Conservation (phyloP, 2,113 vertebrate species). For the Rynchops niger region DNA sequence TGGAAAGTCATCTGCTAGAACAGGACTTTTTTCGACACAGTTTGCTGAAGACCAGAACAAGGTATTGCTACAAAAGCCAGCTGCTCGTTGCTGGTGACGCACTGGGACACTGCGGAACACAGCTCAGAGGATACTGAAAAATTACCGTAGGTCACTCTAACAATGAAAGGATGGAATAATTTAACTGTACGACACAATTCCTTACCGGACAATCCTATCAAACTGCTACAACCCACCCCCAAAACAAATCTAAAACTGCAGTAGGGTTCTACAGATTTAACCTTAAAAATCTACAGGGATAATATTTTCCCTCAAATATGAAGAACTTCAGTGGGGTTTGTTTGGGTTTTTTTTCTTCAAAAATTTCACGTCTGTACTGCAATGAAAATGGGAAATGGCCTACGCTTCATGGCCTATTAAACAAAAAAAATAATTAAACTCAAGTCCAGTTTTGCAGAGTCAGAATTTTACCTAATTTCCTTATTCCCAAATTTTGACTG, state of each 20-base stretch:
- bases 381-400: background rate
- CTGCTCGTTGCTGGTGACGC: background rate
- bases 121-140: background rate
- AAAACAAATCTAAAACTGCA: background rate
- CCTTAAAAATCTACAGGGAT: background rate
- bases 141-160: background rate
- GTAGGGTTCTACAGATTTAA: background rate
- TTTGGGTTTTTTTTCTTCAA: background rate
- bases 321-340: background rate
- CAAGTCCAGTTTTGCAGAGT: background rate
- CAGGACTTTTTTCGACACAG: background rate
- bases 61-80: background rate
- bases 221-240: fast-evolving
- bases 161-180: background rate
- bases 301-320: background rate
- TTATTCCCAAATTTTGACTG: background rate
- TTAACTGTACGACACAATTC: background rate
- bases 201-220: background rate
- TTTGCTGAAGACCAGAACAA: background rate
- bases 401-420: background rate
- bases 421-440: background rate
- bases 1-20: background rate
- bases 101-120: background rate
- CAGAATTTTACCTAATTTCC: background rate
- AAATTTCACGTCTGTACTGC: background rate